A percentile compares a stretch with the other conserved stretches of the same genome.
Evolutionary conservation across 2,113 vertebrate genomes (phyloP).

Genomic region (Tragelaphus strepsiceros): DNA sequence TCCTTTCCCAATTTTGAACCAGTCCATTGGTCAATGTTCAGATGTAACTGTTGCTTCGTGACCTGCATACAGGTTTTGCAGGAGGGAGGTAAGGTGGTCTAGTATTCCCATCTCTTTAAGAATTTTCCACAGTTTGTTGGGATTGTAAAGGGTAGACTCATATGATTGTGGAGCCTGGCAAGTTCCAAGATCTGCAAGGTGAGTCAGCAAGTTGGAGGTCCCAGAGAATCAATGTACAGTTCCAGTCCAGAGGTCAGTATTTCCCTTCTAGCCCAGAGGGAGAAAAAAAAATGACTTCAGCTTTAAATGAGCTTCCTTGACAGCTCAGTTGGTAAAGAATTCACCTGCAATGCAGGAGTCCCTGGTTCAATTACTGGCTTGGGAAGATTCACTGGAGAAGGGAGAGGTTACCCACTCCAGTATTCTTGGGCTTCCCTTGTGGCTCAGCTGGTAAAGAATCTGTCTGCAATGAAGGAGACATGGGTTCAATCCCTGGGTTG

Average conservation of each 20-base stretch:
- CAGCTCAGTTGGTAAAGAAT: background rate
- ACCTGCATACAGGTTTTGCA: background rate
- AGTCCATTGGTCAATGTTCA: background rate
- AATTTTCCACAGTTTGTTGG: background rate
- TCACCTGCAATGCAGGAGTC: background rate
- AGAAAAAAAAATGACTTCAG: background rate
- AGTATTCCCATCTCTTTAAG: background rate
- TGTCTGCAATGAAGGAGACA: background rate
- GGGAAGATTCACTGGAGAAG: background rate
- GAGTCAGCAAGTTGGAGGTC: background rate
- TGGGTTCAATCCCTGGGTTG: background rate
- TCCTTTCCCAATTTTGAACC: background rate
- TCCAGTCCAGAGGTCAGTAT: background rate
- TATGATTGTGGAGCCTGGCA: background rate
- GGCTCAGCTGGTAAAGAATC: background rate
- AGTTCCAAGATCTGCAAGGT: background rate
- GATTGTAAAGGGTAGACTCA: background rate
- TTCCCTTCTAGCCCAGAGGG: background rate
- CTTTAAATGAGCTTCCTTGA: background rate
- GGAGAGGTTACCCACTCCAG: background rate
- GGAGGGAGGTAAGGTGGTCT: background rate
- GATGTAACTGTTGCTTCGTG: background rate
- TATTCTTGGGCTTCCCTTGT: background rate
- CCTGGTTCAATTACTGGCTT: accelerated
- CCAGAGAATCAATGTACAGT: background rate